A percentile compares a stretch with the other conserved stretches of the same genome.
These are phyloP conservation scores for Harpalus rufipes DNA, from an alignment of 2,888 invertebrate genomes.

Conservation along the genomic window DNA sequence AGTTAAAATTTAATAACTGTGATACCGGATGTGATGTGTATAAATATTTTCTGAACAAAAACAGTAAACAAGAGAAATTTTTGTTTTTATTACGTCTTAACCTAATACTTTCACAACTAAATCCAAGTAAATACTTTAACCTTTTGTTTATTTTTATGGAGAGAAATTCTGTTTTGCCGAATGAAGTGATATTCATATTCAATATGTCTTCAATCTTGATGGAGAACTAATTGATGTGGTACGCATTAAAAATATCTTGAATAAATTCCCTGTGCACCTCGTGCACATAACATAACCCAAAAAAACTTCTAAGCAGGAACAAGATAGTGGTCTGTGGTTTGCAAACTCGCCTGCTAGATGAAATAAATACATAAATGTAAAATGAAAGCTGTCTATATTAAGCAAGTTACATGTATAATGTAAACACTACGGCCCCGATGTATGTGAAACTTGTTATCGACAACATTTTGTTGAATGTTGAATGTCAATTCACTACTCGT, in stretches of 20 bases:
- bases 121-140: no score
- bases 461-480: conserved; percentile 41
- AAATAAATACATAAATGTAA: conserved; percentile 46
- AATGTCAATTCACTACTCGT: conserved; percentile 36
- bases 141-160: no score
- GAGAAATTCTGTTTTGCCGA: no score
- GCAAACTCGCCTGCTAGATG: conserved; percentile 8
- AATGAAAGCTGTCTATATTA: conserved; percentile 47
- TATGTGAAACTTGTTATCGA: conserved; percentile 45
- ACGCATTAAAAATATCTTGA: not conserved
- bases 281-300: not conserved
- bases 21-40: no score
- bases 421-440: conserved; percentile 14
- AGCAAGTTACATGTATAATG: conserved; percentile 46
- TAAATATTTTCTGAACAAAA: no score
- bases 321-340: conserved; percentile 18
- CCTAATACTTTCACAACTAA: no score
- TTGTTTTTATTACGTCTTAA: no score
- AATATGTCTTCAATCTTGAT: not conserved
- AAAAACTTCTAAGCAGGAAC: conserved; percentile 16
- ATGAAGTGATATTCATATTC: not conserved
- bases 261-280: conserved; percentile 7
- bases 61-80: no score
- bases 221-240: not conserved
- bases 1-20: no score